phyloP scores from a whole-genome alignment of 2,797 vertebrate species.

The Phoebastria nigripes region DNA sequence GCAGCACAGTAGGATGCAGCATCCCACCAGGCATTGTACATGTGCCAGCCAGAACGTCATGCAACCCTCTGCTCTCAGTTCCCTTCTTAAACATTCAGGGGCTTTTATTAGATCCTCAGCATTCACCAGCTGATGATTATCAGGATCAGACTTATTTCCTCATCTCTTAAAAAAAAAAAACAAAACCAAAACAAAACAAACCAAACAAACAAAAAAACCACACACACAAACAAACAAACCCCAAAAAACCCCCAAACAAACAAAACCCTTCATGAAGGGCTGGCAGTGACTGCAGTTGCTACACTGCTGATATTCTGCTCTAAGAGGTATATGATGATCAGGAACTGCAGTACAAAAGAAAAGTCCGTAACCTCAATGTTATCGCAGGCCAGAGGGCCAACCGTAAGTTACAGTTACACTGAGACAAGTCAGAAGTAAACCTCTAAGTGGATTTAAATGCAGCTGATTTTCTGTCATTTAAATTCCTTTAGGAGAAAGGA shows the following conservation, averaged over 20 bases:
- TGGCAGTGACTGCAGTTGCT: not conserved
- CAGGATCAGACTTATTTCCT: not conserved
- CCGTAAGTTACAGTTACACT: not conserved
- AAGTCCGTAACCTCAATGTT: not conserved
- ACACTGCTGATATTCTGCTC: not conserved
- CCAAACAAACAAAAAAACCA: too few relatives aligned
- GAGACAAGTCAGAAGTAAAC: not conserved
- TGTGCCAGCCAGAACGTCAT: fast-evolving
- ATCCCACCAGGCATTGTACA: not conserved
- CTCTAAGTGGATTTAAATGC: not conserved
- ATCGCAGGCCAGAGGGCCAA: not conserved
- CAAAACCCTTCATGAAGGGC: not conserved
- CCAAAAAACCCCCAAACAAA: not conserved
- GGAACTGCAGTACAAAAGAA: not conserved
- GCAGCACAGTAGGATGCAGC: not conserved
- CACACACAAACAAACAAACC: too few relatives aligned
- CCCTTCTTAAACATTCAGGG: not conserved
- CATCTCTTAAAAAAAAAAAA: too few relatives aligned
- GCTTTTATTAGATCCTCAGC: not conserved
- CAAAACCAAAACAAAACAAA: too few relatives aligned
- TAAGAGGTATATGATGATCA: not conserved
- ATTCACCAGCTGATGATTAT: not conserved
- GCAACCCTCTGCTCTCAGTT: not conserved
- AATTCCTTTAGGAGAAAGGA: not conserved
- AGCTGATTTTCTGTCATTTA: not conserved